Base-by-base conservation (phyloP, 2,113 vertebrate genomes). In the Pluvialis apricaria region DNA sequence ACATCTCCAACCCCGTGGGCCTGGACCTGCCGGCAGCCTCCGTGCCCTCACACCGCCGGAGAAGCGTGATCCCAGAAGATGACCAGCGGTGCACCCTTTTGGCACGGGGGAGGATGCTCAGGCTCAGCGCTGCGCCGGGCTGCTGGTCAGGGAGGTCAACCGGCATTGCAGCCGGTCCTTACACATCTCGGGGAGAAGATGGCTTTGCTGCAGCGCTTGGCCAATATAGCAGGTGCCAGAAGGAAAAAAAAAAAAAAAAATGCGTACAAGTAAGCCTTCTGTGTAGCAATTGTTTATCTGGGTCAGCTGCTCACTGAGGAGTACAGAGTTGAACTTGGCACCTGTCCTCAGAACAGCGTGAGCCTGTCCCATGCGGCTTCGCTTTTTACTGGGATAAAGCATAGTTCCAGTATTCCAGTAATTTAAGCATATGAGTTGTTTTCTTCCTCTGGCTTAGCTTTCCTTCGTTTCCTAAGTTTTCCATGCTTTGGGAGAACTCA, bases 281-380 rank as follows among this genome's bases (percentile, higher is more conserved):
- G 91, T 92, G 66, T 68, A 54, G 57, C 49, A 54, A 58, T 68
- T 36, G 14, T 92, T 72, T 94, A 69, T 95, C 20, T 73, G 61
- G n/a, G 40, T 92, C 90, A 94, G 68, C 91, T 85, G 78, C 86
- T 82, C 1, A 0, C 71, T 52, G 65, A 81, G 71, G 38, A 36
- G 34, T 57, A 79, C 69, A 94, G 96, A 86, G 86, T 91, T 94
- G 90, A 92, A 78, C 76, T 96, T 96, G 97, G 96, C 96, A 84
- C 55, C 72, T 18, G 72, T 22, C 8, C 62, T 44, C 69, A 62
- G 66, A 54, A 26, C 82, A 65, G 36, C 20, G 15, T 36, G 65
- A 96, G 42, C 25, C 90, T 80, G 49, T 51, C 58, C 73, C 38
- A 52, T 6, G 22, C 52, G 10, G 93, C 58, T 70, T 72, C 25